Conservation (phyloP, 2,797 vertebrate species). For the Acipenser transmontanus region DNA sequence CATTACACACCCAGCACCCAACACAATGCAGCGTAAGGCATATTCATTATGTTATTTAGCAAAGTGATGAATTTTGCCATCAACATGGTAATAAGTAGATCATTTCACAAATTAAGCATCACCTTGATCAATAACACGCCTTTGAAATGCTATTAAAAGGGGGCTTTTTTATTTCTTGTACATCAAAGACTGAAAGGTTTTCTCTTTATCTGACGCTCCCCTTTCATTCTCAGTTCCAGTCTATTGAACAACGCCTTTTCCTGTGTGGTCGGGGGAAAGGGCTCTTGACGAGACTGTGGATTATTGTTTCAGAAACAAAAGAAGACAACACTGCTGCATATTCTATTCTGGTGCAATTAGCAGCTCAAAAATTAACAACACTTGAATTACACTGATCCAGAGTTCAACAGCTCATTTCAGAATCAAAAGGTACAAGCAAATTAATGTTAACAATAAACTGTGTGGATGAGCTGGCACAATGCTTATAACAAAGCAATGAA, state of each 20-base stretch:
- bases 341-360: constrained; percentile 36
- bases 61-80: constrained; percentile 43
- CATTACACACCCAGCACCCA: constrained; percentile 31
- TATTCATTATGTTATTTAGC: constrained; percentile 40
- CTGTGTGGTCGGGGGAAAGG: constrained; percentile 27
- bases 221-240: constrained; percentile 29
- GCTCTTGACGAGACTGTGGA: constrained; percentile 35
- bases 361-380: constrained; percentile 40
- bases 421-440: constrained; percentile 32
- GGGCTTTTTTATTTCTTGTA: constrained; percentile 33
- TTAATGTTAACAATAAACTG: constrained; percentile 23
- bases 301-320: constrained; percentile 38
- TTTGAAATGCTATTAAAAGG: constrained; percentile 48
- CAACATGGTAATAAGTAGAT: constrained; percentile 44
- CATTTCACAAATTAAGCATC: constrained; percentile 44
- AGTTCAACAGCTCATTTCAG: constrained; percentile 24
- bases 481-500: constrained; percentile 12
- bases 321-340: constrained; percentile 22
- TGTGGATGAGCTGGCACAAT: constrained; percentile 6
- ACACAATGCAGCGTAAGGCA: constrained; percentile 25
- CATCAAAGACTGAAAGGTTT: constrained; percentile 35
- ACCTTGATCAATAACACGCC: constrained; percentile 31
- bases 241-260: constrained; percentile 41
- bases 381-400: constrained; percentile 28
- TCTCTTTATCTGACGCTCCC: constrained; percentile 14